These are phyloP conservation scores for Agrochola macilenta DNA, from an alignment of 2,888 invertebrate species.

Conservation along the genomic window DNA sequence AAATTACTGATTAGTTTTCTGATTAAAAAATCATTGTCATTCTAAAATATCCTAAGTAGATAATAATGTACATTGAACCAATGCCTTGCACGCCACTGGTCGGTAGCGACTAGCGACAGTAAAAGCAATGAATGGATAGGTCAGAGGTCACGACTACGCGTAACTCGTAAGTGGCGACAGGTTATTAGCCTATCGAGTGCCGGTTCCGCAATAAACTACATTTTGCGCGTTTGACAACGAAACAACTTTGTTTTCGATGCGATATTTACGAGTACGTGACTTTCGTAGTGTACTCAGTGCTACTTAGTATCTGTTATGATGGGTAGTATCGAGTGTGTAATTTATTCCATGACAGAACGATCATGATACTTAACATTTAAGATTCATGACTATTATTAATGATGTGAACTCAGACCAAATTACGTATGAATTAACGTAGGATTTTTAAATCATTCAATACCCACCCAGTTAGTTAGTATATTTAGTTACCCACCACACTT, in stretches of 20 bases:
- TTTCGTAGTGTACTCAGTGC: neutral
- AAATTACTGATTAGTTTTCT: conserved; percentile 9
- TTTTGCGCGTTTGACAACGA: conserved; percentile 26
- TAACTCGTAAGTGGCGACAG: conserved; percentile 60
- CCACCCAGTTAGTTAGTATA: neutral
- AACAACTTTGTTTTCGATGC: conserved; percentile 24
- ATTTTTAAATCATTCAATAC: neutral
- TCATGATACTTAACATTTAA: neutral
- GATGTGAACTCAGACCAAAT: neutral
- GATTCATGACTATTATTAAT: neutral
- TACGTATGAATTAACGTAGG: no score
- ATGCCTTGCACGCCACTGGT: conserved; percentile 18
- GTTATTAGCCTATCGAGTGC: conserved; percentile 59
- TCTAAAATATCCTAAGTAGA: conserved; percentile 4
- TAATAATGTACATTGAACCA: conserved; percentile 22
- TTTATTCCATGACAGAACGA: neutral
- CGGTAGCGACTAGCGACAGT: conserved; percentile 31
- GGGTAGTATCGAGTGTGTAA: neutral
- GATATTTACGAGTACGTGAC: conserved; percentile 5
- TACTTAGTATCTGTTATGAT: neutral
- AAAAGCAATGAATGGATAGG: conserved; percentile 56
- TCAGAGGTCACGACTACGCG: conserved; percentile 59
- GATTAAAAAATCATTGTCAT: conserved; percentile 9
- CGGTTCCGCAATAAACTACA: conserved; percentile 49
- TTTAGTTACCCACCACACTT: neutral